Evolutionary conservation across 1,140 invertebrate genomes (phyloP).

Genomic region (Drosophila lini): DNA sequence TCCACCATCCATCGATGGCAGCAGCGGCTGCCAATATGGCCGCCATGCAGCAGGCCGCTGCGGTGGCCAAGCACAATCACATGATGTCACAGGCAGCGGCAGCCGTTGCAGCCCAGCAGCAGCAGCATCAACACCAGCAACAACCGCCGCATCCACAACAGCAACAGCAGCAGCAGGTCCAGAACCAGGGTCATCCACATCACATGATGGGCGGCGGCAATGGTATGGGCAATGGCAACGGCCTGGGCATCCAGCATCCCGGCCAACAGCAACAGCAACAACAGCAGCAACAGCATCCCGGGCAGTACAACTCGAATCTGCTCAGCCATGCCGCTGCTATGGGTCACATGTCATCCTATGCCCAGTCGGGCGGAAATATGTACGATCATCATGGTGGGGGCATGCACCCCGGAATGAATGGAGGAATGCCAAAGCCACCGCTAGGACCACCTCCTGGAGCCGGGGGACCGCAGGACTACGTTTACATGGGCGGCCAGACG

Average conservation of each 20-base stretch:
- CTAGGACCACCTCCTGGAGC: conserved; percentile 56
- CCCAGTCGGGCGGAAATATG: conserved; percentile 68
- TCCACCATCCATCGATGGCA: conserved; percentile 79
- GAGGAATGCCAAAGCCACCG: conserved; percentile 76
- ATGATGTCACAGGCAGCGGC: conserved; percentile 82
- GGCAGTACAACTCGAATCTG: conserved; percentile 79
- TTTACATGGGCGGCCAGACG: conserved; percentile 78
- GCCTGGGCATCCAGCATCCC: conserved; percentile 59
- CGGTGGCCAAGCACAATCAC: conserved; percentile 80
- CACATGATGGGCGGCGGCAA: conserved; percentile 72
- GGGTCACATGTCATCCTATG: conserved; percentile 70
- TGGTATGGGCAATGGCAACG: conserved; percentile 69
- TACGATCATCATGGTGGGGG: conserved; percentile 78
- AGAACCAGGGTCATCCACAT: conserved; percentile 70
- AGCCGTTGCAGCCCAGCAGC: conserved; percentile 70
- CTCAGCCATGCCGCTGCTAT: conserved; percentile 77
- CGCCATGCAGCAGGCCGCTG: conserved; percentile 80
- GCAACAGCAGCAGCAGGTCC: conserved; percentile 67
- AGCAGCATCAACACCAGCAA: conserved; percentile 64
- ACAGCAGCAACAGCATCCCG: conserved; percentile 70
- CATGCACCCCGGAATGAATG: conserved; percentile 81
- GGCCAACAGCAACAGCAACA: conserved; percentile 62
- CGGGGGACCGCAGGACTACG: conserved; percentile 73
- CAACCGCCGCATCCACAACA: conserved; percentile 66
- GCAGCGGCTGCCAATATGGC: conserved; percentile 74